Percentiles rank a stretch among this genome's conserved stretches.
Evolutionary conservation across 2,797 vertebrate species (phyloP).

Genomic region (Paedocypris micromegethes): DNA sequence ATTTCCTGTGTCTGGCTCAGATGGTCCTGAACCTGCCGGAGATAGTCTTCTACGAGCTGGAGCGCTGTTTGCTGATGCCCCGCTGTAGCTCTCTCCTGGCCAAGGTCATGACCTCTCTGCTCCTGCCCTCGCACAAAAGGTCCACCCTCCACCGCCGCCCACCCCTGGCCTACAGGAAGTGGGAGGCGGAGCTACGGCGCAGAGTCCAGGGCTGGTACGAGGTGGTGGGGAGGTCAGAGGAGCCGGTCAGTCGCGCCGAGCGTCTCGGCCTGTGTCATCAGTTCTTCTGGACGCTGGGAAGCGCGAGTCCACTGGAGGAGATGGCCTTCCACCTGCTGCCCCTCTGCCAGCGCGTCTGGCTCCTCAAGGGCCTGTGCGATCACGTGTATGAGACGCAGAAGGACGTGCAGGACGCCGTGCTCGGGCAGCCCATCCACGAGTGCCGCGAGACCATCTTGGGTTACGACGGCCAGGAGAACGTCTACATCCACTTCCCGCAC

Average conservation of each 20-base stretch:
- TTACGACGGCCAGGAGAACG: slow-evolving; percentile 90
- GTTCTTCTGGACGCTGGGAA: slow-evolving; percentile 86
- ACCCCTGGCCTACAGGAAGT: slow-evolving; percentile 80
- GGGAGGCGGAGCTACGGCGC: slow-evolving; percentile 88
- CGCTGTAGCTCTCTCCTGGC: slow-evolving; percentile 89
- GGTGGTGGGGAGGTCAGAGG: slow-evolving; percentile 72
- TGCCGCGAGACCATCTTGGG: slow-evolving; percentile 97
- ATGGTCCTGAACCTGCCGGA: slow-evolving; percentile 92
- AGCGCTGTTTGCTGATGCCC: slow-evolving; percentile 94
- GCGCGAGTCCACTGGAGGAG: slow-evolving; percentile 83
- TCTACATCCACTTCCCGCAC: slow-evolving; percentile 96
- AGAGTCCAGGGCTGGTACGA: slow-evolving; percentile 88
- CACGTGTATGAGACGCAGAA: slow-evolving; percentile 95
- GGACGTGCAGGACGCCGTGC: slow-evolving; percentile 88
- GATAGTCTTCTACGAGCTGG: slow-evolving; percentile 94
- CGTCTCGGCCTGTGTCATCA: slow-evolving; percentile 86
- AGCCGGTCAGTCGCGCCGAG: slow-evolving; percentile 78
- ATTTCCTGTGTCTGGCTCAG: slow-evolving; percentile 96
- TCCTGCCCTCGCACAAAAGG: slow-evolving; percentile 84
- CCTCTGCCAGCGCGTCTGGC: slow-evolving; percentile 90
- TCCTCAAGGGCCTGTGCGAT: slow-evolving; percentile 94
- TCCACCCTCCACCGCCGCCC: slow-evolving; percentile 82
- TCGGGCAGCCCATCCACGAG: slow-evolving; percentile 94
- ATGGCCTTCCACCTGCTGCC: slow-evolving; percentile 86
- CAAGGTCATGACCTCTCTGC: slow-evolving; percentile 94